Evolutionary conservation across 2,113 vertebrate genomes (phyloP), one percentile per base, ranked within the genome.

Genomic region (Acinonyx jubatus): DNA sequence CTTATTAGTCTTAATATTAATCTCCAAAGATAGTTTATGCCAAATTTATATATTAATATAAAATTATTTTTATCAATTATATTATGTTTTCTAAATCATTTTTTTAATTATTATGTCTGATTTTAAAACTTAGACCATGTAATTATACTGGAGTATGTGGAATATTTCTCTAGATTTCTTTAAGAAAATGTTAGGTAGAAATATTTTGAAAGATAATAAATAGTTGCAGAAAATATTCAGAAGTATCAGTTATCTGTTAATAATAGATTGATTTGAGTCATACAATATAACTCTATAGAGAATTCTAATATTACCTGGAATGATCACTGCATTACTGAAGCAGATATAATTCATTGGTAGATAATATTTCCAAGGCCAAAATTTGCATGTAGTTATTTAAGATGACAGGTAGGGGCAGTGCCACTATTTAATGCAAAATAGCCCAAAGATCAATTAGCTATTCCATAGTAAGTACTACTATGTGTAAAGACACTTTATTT

Each of bases 191-290:
- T 74, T 93, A 82, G 81, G 29, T 80, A 45, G n/a, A 93, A 90
- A 66, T 86, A 52, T 86, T 93, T 87, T 63, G 50, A 92, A 79
- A 61, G 41, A 81, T 88, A 88, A 61, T 68, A 82, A 88, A 61
- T 68, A 82, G 13, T 78, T 88, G 31, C 27, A 76, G 45, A 96
- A 83, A 92, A 84, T 83, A 92, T 83, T 97, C 7, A 65, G 86
- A 38, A 87, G 74, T 57, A 76, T 50, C 8, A 91, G 76, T 82
- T 80, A 15, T 76, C 21, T 88, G 4, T 41, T 69, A 76, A 78
- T 83, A 78, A 82, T 55, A 61, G 14, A 3, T 29, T 41, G 19
- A 3, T 29, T 50, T 76, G 55, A 45, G 57, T 78, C 33, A 55
- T 71, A 92, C 78, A 85, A 71, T 74, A 52, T 18, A 94, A 63